phyloP scores from a whole-genome alignment of 1,140 invertebrate species.

The Dysdera silvatica region DNA sequence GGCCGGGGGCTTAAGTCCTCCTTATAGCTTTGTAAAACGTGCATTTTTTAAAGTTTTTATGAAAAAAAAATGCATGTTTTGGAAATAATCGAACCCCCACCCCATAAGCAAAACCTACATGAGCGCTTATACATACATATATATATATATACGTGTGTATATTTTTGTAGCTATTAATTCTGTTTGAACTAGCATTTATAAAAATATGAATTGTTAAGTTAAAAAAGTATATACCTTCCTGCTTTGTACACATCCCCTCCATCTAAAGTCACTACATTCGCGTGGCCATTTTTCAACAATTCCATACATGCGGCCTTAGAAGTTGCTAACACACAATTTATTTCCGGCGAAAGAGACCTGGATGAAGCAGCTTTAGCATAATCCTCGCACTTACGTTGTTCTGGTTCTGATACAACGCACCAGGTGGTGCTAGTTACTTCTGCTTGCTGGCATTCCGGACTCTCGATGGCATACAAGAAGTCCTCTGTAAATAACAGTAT shows the following conservation, averaged over 20 bases:
- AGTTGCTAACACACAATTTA: conserved; percentile 55
- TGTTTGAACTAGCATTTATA: too few species aligned
- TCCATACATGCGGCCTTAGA: conserved; percentile 57
- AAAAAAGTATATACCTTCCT: conserved; percentile 51
- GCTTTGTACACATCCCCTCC: conserved; percentile 61
- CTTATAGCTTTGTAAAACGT: too few species aligned
- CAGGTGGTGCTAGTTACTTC: conserved; percentile 39
- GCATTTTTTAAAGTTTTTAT: too few species aligned
- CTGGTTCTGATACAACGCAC: conserved; percentile 56
- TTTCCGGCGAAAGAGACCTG: conserved; percentile 59
- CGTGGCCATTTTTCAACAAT: conserved; percentile 51
- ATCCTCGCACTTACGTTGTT: conserved; percentile 57
- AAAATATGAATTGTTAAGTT: too few species aligned
- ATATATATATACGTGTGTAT: too few species aligned
- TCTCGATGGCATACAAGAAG: conserved; percentile 68
- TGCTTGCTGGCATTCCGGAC: conserved; percentile 51
- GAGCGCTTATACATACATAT: too few species aligned
- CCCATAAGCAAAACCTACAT: too few species aligned
- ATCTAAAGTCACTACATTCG: conserved; percentile 61
- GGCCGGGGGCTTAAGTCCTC: too few species aligned
- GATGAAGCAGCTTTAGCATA: conserved; percentile 60
- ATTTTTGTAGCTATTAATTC: too few species aligned
- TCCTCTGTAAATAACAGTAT: conserved; percentile 48
- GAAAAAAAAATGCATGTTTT: too few species aligned
- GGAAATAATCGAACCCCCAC: too few species aligned